Evolutionary conservation across 2,797 vertebrate genomes (phyloP), one percentile per base, ranked within the genome.

Genomic region (Ctenopoma multispine): DNA sequence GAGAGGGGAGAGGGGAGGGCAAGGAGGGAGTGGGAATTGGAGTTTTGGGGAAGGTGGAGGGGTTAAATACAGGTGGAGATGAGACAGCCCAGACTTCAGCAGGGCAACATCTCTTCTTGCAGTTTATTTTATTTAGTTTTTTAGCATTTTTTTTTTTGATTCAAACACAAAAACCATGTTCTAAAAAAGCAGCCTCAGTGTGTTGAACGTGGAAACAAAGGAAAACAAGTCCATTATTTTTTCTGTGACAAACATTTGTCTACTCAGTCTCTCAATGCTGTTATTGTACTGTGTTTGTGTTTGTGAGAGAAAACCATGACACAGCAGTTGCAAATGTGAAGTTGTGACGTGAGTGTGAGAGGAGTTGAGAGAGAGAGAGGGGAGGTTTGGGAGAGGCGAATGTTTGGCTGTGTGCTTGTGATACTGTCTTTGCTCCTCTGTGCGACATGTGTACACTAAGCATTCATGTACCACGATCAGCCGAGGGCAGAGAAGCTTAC

Each of bases 381-480:
- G 13, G 0, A 9, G 20, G 24, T 6, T 71, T 38, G 13, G 2
- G 29, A 75, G 44, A 54, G 66, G 75, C 85, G 93, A 83, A 82
- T 85, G 90, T 86, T 90, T 93, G 89, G 91, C 95, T 94, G 94
- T 96, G 95, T 96, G 95, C 96, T 96, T 96, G 96, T 95, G 95
- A 95, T 88, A 81, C 86, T 88, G 89, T 81, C 83, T 90, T 86
- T 87, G 93, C 90, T 90, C 91, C 91, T 85, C 90, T 91, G 91
- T 93, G 92, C 86, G 88, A 86, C 90, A 87, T 78, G 77, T 89
- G 89, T 85, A 92, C 92, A 91, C 88, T 50, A 72, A 76, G 85
- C 81, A 84, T 87, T 90, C 82, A 86, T 84, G 90, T 92, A 88
- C 86, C 77, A 86, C 64, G 72, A 88, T 84, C 88, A 84, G 83